phyloP scores from a whole-genome alignment of 1,140 invertebrate species.

The Drepana arcuata region DNA sequence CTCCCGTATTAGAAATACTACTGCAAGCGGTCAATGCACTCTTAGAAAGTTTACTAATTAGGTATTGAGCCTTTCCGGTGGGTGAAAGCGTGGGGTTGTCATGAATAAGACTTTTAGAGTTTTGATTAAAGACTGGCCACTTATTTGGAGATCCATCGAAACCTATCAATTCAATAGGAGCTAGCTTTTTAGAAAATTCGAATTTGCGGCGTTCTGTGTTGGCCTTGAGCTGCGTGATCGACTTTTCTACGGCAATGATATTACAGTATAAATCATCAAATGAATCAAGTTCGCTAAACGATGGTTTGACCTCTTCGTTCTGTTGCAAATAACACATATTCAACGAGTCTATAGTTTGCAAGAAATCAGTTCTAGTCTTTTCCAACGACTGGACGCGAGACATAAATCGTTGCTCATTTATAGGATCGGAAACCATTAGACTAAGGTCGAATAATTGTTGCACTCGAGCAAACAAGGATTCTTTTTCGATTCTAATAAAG shows the following conservation, averaged over 20 bases:
- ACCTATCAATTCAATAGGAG: not conserved
- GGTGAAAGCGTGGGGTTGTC: not conserved
- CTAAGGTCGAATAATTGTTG: no score
- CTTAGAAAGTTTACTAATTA: not conserved
- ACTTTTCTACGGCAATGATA: no score
- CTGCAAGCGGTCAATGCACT: not conserved
- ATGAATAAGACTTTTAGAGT: not conserved
- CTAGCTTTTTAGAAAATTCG: not conserved
- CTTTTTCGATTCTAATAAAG: no score
- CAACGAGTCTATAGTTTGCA: no score
- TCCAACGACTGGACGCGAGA: no score
- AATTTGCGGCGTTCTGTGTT: not conserved
- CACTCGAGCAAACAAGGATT: no score
- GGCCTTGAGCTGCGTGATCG: not conserved
- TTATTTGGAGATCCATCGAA: not conserved
- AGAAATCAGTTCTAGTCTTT: not conserved
- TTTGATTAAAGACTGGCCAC: conserved; percentile 1
- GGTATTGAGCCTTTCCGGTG: not conserved
- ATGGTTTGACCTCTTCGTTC: no score
- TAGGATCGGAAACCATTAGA: not conserved
- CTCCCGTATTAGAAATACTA: not conserved
- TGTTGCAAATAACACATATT: no score
- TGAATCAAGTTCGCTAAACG: not conserved
- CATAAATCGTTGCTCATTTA: not conserved
- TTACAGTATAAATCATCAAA: not conserved